Evolutionary conservation across 2,797 vertebrate species (phyloP), one percentile per base, ranked within the genome.

Genomic region (Bryconaethiops microstoma): DNA sequence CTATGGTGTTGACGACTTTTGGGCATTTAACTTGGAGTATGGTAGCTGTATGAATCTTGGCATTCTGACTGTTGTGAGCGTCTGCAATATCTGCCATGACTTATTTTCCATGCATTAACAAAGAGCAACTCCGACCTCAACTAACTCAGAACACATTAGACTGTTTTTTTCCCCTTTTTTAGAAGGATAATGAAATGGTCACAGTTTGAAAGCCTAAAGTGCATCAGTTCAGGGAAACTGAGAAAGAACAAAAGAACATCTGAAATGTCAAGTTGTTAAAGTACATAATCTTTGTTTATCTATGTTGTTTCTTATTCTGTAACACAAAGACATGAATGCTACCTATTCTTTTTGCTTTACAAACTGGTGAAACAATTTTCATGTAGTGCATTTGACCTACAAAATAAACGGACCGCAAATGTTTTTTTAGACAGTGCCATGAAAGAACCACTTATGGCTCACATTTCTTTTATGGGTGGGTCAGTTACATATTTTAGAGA

Each of bases 11-110:
- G 55, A 14, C 2, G 23, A 0, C 4, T 60, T 14, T 60, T 23
- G n/a, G 35, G 35, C 12, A 21, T 45, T 42, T 23, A 45, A 21
- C 55, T 17, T 23, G 21, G 35, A 45, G 70, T 25, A 19, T 23
- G 35, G 7, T 21, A 21, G 25, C 3, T 39, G 21, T n/a, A n/a
- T 7, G 7, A 42, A 10, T 57, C 42, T 19, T 54, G 55, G 55
- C 79, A n/a, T 68, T 69, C n/a, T 16, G 29, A 76, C 79, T 64
- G 74, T 72, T 65, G 42, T 54, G 40, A 76, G 40, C 40, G 29
- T 65, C n/a, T 21, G n/a, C 45, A 59, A 40, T 42, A 50, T 50
- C 42, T 14, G 6, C 17, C 57, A 17, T 10, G 5, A 13, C 59
- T n/a, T 13, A 25, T 42, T 65, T 50, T 29, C 8, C 25, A 39